Evolutionary conservation across 2,888 invertebrate genomes (phyloP), one percentile per base, ranked within the genome.

Genomic region (Noctua comes): DNA sequence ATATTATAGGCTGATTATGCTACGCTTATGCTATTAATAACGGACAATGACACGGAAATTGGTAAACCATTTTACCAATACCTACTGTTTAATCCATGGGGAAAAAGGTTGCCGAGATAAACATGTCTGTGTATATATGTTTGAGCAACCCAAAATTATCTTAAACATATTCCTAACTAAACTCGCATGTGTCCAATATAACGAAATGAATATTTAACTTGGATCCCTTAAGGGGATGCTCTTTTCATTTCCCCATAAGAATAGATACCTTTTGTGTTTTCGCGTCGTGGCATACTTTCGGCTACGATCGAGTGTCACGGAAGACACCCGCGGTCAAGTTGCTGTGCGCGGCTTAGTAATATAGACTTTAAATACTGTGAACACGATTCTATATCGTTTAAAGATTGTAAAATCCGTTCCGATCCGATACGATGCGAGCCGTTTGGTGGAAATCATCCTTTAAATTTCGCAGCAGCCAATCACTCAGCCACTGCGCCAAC

Each of bases 201-300:
- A n/a, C n/a, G n/a, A n/a, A n/a, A 88, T 88, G 88, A 89, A 89
- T 88, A 88, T 88, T 87, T 85, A 83, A 86, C 80, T 84, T 69
- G 16, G 24, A 79, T 72, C 79, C 57, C 57, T 82, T 82, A 82
- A 79, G 72, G 84, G 59, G 4, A 65, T 84, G 68, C 10, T 73
- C 79, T 57, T 79, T 84, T 71, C n/a, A 48, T 69, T 80, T 69
- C 11, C n/a, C 8, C 24, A 24, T 65, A 31, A 10, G 40, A 21
- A 54, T 74, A 27, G n/a, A 10, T 62, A 64, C 4, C 10, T 64
- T 64, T 36, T 62, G 10, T 31, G 4, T 8, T 31, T 4, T 31
- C 21, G 8, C 21, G n/a, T n/a, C n/a, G n/a, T n/a, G n/a, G n/a
- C n/a, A n/a, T n/a, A n/a, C n/a, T n/a, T n/a, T n/a, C n/a, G n/a